Evolutionary conservation across 2,113 vertebrate species (phyloP).

Genomic region (Leucoraja erinaceus): DNA sequence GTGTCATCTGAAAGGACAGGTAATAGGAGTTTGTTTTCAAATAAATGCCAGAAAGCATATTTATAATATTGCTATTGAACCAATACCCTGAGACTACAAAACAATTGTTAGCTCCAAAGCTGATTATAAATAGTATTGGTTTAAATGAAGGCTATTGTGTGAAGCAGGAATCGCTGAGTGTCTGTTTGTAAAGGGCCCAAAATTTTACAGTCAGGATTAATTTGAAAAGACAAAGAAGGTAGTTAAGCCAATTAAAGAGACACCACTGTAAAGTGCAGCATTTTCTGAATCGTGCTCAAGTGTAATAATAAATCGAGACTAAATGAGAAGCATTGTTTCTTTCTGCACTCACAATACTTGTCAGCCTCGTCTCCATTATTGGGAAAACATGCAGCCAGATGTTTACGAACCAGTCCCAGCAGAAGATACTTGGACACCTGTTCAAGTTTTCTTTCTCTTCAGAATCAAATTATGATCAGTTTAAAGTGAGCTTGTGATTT

Average conservation of each 20-base stretch:
- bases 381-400: neutral
- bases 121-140: neutral
- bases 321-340: neutral
- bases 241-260: slow-evolving; percentile 22
- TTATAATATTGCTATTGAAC: slow-evolving; percentile 6
- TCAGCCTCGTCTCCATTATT: neutral
- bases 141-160: slow-evolving; percentile 6
- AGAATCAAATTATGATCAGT: neutral
- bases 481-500: neutral
- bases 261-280: neutral
- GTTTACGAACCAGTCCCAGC: neutral
- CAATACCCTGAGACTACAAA: slow-evolving; percentile 12
- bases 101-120: neutral
- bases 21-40: slow-evolving; percentile 22
- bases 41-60: neutral
- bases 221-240: slow-evolving; percentile 12
- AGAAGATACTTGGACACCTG: neutral
- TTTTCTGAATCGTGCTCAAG: neutral
- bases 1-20: slow-evolving; percentile 7
- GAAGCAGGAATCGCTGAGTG: neutral
- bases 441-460: neutral
- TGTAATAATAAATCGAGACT: slow-evolving; percentile 1
- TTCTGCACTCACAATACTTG: neutral
- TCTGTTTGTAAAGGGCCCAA: neutral
- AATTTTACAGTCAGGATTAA: neutral